These are phyloP conservation scores for Vireo griseus DNA, from an alignment of 2,797 vertebrate genomes.

Conservation along the genomic window DNA sequence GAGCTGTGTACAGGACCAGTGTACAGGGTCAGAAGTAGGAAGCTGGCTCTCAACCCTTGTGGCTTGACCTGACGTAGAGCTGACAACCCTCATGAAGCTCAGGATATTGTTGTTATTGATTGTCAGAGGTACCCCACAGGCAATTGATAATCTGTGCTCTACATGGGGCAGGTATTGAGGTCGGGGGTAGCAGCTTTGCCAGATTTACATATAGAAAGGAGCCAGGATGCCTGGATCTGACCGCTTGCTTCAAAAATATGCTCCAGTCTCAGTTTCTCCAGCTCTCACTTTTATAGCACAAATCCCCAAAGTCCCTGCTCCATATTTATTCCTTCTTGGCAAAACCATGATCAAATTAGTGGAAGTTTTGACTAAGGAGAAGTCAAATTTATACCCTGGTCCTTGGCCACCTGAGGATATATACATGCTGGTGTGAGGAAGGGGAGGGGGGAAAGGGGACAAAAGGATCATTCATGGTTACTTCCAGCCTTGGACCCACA, in stretches of 20 bases:
- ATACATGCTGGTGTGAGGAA: neutral
- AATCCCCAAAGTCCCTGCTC: constrained; percentile 7
- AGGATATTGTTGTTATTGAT: neutral
- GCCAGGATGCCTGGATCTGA: neutral
- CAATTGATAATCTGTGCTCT: neutral
- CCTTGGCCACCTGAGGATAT: constrained; percentile 25
- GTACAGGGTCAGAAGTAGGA: neutral
- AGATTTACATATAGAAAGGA: neutral
- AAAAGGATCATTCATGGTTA: constrained; percentile 27
- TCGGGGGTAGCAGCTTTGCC: neutral
- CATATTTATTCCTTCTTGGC: constrained; percentile 45
- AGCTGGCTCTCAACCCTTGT: neutral
- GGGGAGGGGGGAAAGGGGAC: neutral
- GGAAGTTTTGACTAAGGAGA: constrained; percentile 44
- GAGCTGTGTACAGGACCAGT: neutral
- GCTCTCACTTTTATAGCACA: constrained; percentile 28
- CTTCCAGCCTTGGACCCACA: neutral
- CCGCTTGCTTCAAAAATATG: neutral
- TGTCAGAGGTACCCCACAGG: neutral
- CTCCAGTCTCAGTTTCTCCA: neutral
- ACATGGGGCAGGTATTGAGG: neutral
- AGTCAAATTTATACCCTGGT: constrained; percentile 30
- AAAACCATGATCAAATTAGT: constrained; percentile 51
- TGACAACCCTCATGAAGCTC: neutral
- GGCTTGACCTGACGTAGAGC: neutral